Conservation (phyloP, 2,113 vertebrate genomes). For the Bagarius yarrelli region DNA sequence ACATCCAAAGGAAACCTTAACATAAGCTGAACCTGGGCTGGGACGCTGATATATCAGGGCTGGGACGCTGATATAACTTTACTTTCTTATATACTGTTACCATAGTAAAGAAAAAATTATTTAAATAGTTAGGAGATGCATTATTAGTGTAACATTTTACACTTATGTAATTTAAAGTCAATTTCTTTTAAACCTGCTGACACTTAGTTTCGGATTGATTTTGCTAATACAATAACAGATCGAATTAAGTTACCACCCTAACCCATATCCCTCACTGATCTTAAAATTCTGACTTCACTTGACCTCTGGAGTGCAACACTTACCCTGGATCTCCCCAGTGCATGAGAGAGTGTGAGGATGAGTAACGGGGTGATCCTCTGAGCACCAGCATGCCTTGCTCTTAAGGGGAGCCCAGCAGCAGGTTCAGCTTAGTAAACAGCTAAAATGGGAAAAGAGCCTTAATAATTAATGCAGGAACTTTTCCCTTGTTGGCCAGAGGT, state of each 20-base stretch:
- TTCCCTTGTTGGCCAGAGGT: constrained; percentile 31
- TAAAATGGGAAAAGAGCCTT: constrained; percentile 61
- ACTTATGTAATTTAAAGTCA: too few relatives aligned
- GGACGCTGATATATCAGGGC: background rate
- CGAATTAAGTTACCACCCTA: background rate
- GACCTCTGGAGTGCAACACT: constrained; percentile 17
- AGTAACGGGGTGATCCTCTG: constrained; percentile 63
- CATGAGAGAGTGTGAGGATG: constrained; percentile 46
- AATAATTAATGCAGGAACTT: constrained; percentile 69
- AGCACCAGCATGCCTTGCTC: constrained; percentile 50
- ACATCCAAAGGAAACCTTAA: too few relatives aligned
- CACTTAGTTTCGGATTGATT: background rate
- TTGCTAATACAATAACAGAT: background rate
- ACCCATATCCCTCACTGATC: background rate
- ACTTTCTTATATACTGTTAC: too few relatives aligned
- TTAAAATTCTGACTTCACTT: constrained; percentile 22
- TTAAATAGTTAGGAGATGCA: too few relatives aligned
- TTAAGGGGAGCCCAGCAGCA: constrained; percentile 60
- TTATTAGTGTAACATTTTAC: too few relatives aligned
- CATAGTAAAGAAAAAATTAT: too few relatives aligned
- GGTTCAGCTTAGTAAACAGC: constrained; percentile 73
- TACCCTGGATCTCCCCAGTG: constrained; percentile 1
- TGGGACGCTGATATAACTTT: background rate
- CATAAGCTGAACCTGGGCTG: background rate
- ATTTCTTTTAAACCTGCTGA: too few relatives aligned